Evolutionary conservation across 1,140 invertebrate genomes (phyloP), one percentile per base, ranked within the genome.

Genomic region (Heliconius hermathena): DNA sequence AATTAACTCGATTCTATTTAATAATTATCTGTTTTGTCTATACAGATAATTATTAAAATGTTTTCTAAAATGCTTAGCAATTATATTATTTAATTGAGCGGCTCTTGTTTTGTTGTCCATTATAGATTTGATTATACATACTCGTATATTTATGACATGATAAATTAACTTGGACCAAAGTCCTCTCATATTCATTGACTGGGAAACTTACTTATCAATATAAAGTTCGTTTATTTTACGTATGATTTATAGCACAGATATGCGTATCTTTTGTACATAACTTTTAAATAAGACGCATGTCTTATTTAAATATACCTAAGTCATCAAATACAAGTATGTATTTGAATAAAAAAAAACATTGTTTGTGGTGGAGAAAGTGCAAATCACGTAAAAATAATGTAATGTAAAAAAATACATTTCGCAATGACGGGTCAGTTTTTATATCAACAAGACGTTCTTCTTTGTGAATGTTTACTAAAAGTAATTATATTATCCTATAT

Each of bases 221-320:
- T 66, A 5, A 66, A 66, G 26, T 66, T 29, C 60, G 60, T 66
- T 29, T 66, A 66, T 66, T 66, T 66, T 66, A 66, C 60, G 60
- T 22, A 29, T 66, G 60, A 66, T 66, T 66, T 66, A 66, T 66
- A 66, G 26, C 60, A 66, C 60, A 26, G 60, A 66, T 66, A 66
- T 11, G 60, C 60, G 9, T 66, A 66, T 66, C 60, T 26, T 16
- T 29, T 66, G 22, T 29, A 66, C 60, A 66, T n/a, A 66, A 66
- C 5, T 36, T 36, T 36, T 36, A 36, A 36, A 36, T 36, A 36
- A 36, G 33, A 6, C 60, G 26, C 26, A 26, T 11, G 57, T 26
- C 22, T 26, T 60, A 66, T 16, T 66, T 66, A 66, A 66, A 66
- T 29, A 66, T 66, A 66, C 13, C 8, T 29, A 66, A 29, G 22